Evolutionary conservation across 2,113 vertebrate species (phyloP).

Genomic region (Carassius auratus): DNA sequence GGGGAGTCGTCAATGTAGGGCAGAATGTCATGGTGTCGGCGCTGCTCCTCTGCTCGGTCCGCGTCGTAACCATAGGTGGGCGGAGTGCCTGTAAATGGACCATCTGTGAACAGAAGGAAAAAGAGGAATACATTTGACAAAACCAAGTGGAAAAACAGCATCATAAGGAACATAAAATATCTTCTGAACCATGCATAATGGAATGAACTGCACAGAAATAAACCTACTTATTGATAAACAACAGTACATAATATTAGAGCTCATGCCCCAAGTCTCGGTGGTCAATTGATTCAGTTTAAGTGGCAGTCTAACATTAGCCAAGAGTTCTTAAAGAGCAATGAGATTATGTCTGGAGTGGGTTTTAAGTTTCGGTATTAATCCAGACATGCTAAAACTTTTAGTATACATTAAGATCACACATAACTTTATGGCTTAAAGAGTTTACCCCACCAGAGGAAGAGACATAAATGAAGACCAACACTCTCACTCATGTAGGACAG

Average conservation of each 20-base stretch:
- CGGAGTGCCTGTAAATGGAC: slow-evolving; percentile 82
- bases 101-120: slow-evolving; percentile 74
- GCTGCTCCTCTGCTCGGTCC: slow-evolving; percentile 89
- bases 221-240: neutral
- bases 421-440: neutral
- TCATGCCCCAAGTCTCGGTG: neutral
- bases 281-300: neutral
- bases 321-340: slow-evolving; percentile 10
- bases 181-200: neutral
- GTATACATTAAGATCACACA: neutral
- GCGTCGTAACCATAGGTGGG: slow-evolving; percentile 85
- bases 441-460: neutral
- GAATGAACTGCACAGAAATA: neutral
- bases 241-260: neutral
- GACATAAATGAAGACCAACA: neutral
- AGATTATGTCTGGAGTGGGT: neutral
- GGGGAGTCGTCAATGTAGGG: slow-evolving; percentile 96
- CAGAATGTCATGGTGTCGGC: slow-evolving; percentile 88
- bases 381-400: neutral
- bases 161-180: neutral
- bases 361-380: neutral
- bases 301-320: neutral
- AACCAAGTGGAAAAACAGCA: neutral
- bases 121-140: neutral
- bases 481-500: neutral